Evolutionary conservation across 2,888 invertebrate genomes (phyloP).

Genomic region (Melieria picta): DNA sequence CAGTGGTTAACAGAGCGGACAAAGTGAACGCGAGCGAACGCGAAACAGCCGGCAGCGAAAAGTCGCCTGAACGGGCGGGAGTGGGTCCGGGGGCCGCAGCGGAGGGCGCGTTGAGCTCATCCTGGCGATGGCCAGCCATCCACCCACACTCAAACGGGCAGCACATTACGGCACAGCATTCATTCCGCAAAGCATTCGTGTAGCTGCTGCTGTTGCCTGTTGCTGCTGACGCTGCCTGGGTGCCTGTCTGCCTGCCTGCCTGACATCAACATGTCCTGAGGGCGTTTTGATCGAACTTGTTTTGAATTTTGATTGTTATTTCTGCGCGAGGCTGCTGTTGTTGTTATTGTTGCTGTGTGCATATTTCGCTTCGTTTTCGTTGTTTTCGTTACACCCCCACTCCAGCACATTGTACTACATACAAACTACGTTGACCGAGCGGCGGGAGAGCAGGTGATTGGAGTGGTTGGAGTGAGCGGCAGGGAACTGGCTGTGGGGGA

Average conservation of each 20-base stretch:
- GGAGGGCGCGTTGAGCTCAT: background rate
- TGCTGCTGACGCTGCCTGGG: constrained; percentile 6
- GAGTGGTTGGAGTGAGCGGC: background rate
- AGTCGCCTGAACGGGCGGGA: too few relatives aligned
- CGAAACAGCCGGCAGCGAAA: too few relatives aligned
- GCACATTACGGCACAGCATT: too few relatives aligned
- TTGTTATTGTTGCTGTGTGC: background rate
- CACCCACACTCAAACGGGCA: constrained; percentile 3
- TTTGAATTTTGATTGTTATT: constrained; percentile 60
- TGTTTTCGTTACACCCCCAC: too few relatives aligned
- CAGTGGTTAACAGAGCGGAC: constrained; percentile 39
- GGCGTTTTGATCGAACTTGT: constrained; percentile 59
- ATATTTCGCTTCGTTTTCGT: background rate
- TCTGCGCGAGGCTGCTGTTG: background rate
- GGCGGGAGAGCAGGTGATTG: too few relatives aligned
- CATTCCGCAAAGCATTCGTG: background rate
- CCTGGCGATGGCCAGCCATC: background rate
- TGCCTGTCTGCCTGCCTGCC: background rate
- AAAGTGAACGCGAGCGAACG: background rate
- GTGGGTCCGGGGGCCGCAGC: too few relatives aligned
- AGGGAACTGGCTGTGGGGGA: constrained; percentile 1
- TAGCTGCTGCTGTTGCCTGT: constrained; percentile 14
- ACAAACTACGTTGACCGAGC: too few relatives aligned
- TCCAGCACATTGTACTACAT: too few relatives aligned
- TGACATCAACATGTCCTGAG: constrained; percentile 32